These are phyloP conservation scores for Aleiodes testaceus DNA, from an alignment of 2,888 invertebrate genomes.

Conservation along the genomic window DNA sequence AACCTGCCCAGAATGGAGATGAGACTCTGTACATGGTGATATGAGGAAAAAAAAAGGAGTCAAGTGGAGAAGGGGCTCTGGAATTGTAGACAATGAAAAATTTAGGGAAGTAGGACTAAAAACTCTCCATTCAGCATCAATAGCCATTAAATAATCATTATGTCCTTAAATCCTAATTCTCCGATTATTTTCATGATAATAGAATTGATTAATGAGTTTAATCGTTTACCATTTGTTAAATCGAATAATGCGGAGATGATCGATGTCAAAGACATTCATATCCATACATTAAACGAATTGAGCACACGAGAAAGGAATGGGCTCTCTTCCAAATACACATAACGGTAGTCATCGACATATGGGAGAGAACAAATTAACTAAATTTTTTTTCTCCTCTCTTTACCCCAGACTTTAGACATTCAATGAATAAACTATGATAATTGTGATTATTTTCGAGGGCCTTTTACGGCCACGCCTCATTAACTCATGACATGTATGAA, in stretches of 20 bases:
- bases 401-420: slow-evolving; percentile 32
- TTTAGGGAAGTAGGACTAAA: slow-evolving; percentile 50
- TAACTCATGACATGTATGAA: too few species aligned
- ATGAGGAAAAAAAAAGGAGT: slow-evolving; percentile 30
- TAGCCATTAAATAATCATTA: not conserved
- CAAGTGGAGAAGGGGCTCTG: not conserved
- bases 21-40: slow-evolving; percentile 9
- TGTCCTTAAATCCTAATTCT: too few species aligned
- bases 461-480: too few species aligned
- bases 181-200: too few species aligned
- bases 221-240: too few species aligned
- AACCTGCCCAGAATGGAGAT: slow-evolving; percentile 13
- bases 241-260: not conserved
- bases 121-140: slow-evolving; percentile 21
- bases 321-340: slow-evolving; percentile 67
- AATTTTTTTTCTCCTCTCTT: slow-evolving; percentile 34
- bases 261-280: slow-evolving; percentile 4
- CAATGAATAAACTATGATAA: too few species aligned
- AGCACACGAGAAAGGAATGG: slow-evolving; percentile 59
- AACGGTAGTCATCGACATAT: slow-evolving; percentile 62
- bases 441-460: too few species aligned
- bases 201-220: too few species aligned
- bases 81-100: slow-evolving; percentile 50
- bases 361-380: slow-evolving; percentile 25
- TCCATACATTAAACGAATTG: slow-evolving; percentile 52